Evolutionary conservation across 2,888 invertebrate species (phyloP).

Genomic region (Mesodorylaimus sp.): DNA sequence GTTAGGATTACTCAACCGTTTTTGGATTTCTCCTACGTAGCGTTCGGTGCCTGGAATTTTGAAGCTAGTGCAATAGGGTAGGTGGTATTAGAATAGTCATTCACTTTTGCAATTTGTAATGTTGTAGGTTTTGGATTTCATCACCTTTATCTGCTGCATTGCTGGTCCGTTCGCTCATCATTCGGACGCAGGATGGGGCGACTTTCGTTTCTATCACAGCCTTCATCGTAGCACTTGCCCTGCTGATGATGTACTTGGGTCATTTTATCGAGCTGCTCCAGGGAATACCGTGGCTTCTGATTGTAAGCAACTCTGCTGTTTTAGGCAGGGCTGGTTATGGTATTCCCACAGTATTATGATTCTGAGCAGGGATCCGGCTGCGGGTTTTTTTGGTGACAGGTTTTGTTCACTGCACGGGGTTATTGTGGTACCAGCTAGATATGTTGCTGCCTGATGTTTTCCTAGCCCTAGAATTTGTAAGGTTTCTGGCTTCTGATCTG

Average conservation of each 20-base stretch:
- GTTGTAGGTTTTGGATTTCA: slow-evolving; percentile 27
- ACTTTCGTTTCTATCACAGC: slow-evolving; percentile 47
- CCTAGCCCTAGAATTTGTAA: no score
- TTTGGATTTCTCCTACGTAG: slow-evolving; percentile 52
- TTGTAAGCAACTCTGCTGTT: slow-evolving; percentile 38
- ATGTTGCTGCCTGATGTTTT: no score
- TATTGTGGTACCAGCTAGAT: no score
- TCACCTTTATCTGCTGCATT: slow-evolving; percentile 64
- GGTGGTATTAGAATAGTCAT: slow-evolving; percentile 32
- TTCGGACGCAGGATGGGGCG: slow-evolving; percentile 44
- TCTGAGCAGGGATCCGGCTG: no score
- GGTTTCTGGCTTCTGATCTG: no score
- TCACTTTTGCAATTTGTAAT: slow-evolving; percentile 18
- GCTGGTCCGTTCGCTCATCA: slow-evolving; percentile 39
- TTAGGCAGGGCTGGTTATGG: no score
- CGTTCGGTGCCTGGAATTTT: slow-evolving; percentile 53
- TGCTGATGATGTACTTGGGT: slow-evolving; percentile 59
- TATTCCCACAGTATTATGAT: no score
- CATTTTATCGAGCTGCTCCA: slow-evolving; percentile 66
- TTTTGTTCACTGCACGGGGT: no score
- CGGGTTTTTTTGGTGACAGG: no score
- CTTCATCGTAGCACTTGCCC: slow-evolving; percentile 61
- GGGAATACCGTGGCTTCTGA: slow-evolving; percentile 65
- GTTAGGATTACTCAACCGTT: no score
- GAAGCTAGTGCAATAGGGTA: slow-evolving; percentile 56